phyloP scores from a whole-genome alignment of 2,113 vertebrate species.

The Muntiacus reevesi region DNA sequence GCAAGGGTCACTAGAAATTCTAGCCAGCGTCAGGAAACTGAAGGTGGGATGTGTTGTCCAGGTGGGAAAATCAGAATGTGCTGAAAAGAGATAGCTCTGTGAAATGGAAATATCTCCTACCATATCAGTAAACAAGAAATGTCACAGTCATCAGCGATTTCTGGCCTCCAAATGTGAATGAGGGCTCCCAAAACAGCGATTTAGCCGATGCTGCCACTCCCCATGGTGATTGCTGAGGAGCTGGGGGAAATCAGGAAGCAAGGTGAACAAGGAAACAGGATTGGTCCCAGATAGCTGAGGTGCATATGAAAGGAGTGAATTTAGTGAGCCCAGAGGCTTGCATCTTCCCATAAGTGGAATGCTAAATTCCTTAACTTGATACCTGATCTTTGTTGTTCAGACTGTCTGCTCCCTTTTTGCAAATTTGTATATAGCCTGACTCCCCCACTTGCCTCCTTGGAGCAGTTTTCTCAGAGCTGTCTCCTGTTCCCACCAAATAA shows the following conservation, averaged over 20 bases:
- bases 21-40: neutral
- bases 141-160: neutral
- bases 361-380: neutral
- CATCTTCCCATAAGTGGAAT: neutral
- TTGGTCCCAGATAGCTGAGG: neutral
- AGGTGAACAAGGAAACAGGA: neutral
- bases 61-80: neutral
- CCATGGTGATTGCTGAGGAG: neutral
- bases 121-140: neutral
- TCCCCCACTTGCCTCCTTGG: neutral
- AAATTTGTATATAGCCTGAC: neutral
- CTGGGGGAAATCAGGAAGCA: neutral
- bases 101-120: neutral
- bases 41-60: neutral
- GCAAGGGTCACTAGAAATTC: neutral
- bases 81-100: neutral
- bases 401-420: neutral
- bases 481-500: neutral
- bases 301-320: neutral
- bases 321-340: neutral
- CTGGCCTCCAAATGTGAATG: neutral
- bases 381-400: neutral
- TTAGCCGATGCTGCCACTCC: neutral
- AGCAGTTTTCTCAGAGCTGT: neutral
- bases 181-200: neutral